phyloP scores from a whole-genome alignment of 2,797 vertebrate genomes.

The Enteromius anoplus region DNA sequence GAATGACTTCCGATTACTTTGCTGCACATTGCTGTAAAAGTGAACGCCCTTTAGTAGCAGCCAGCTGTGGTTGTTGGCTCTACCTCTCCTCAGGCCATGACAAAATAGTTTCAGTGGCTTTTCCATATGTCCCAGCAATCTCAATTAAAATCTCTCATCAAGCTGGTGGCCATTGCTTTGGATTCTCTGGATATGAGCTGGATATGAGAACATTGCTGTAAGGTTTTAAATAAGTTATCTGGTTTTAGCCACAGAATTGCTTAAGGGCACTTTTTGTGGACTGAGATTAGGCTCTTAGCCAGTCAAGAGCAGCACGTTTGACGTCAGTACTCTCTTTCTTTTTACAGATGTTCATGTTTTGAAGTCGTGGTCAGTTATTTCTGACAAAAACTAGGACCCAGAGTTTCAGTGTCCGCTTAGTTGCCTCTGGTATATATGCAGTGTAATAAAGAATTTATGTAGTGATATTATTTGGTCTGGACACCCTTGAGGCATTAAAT shows the following conservation, averaged over 20 bases:
- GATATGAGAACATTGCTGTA: not conserved
- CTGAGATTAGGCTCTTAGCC: not conserved
- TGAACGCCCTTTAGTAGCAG: not conserved
- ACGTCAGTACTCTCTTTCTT: slow-evolving; percentile 20
- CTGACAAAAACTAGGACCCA: slow-evolving; percentile 40
- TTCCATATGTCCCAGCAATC: slow-evolving; percentile 8
- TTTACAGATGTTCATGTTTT: slow-evolving; percentile 58
- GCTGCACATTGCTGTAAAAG: not conserved
- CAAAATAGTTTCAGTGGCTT: slow-evolving; percentile 43
- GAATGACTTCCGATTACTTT: slow-evolving; percentile 17
- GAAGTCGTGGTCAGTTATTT: slow-evolving; percentile 47
- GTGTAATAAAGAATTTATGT: slow-evolving; percentile 10
- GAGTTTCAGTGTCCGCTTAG: not conserved
- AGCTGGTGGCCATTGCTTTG: not conserved
- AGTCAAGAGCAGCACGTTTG: not conserved
- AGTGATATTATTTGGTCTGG: not conserved
- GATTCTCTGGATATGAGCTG: not conserved
- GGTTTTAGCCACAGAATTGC: slow-evolving; percentile 9
- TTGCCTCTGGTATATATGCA: not conserved
- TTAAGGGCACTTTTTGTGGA: slow-evolving; percentile 12
- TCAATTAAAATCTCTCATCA: not conserved
- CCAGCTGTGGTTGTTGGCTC: slow-evolving; percentile 37
- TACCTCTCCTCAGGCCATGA: slow-evolving; percentile 41
- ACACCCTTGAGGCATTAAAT: not conserved
- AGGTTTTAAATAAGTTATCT: slow-evolving; percentile 1